Conservation (phyloP, 2,888 invertebrate genomes). For the Acronicta aceris region DNA sequence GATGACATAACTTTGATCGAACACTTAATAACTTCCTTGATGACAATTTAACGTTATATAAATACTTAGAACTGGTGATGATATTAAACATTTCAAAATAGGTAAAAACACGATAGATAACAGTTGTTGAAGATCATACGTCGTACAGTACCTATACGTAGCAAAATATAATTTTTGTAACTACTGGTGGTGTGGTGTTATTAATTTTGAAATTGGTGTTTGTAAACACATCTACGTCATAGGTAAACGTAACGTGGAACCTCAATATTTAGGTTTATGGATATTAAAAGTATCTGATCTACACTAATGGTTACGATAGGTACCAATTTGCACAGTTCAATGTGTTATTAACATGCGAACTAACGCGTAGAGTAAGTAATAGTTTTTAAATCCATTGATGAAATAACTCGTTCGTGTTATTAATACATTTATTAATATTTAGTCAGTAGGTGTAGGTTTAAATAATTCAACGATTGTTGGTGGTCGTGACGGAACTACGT, state of each 20-base stretch:
- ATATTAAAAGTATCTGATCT: too few relatives aligned
- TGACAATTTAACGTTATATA: constrained; percentile 30
- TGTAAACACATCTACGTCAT: constrained; percentile 13
- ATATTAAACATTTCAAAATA: neutral
- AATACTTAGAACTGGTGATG: constrained; percentile 24
- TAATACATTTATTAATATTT: constrained; percentile 36
- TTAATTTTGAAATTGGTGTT: constrained; percentile 9
- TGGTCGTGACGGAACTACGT: constrained; percentile 27
- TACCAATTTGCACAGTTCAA: constrained; percentile 28
- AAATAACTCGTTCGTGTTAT: constrained; percentile 40
- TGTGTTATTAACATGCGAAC: constrained; percentile 28
- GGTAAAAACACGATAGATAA: neutral
- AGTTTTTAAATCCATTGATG: constrained; percentile 31
- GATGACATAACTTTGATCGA: constrained; percentile 28
- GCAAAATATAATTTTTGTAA: too few relatives aligned
- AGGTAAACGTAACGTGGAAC: neutral
- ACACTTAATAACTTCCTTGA: constrained; percentile 23
- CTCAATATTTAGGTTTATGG: constrained; percentile 5
- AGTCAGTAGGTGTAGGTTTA: constrained; percentile 33
- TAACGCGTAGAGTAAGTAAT: constrained; percentile 7
- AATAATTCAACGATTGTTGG: constrained; percentile 31
- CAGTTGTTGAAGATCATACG: neutral
- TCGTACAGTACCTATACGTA: neutral
- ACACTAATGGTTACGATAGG: constrained; percentile 1
- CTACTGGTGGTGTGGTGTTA: neutral